Evolutionary conservation across 2,797 vertebrate genomes (phyloP).

Genomic region (Pagetopsis macropterus): DNA sequence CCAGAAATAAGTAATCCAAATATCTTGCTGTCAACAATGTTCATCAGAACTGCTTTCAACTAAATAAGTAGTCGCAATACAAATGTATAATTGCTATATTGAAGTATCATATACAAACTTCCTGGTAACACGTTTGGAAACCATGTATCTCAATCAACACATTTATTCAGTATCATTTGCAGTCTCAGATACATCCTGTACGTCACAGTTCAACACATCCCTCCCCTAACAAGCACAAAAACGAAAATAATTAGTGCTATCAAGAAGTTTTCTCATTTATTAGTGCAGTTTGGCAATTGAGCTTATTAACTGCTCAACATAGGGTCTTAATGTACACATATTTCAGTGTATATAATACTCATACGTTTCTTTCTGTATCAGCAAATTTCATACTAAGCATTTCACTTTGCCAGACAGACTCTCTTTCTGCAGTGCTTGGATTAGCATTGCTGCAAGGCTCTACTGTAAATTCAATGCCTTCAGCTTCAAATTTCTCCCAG

Average conservation of each 20-base stretch:
- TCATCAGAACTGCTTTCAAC: neutral
- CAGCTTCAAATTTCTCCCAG: slow-evolving; percentile 56
- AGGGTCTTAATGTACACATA: slow-evolving; percentile 23
- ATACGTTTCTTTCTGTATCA: slow-evolving; percentile 28
- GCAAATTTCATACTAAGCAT: slow-evolving; percentile 22
- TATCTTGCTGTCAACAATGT: neutral
- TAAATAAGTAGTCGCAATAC: neutral
- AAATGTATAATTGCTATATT: neutral
- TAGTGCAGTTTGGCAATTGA: slow-evolving; percentile 7
- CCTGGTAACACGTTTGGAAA: neutral
- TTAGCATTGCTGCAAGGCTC: slow-evolving; percentile 48
- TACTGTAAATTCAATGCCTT: slow-evolving; percentile 49
- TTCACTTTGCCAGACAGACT: slow-evolving; percentile 31
- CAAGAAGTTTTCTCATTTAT: slow-evolving; percentile 13
- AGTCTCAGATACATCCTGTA: neutral
- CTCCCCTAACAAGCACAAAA: neutral
- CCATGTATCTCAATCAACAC: slow-evolving; percentile 19
- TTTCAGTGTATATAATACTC: slow-evolving; percentile 23
- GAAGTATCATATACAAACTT: slow-evolving; percentile 7
- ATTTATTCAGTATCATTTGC: slow-evolving; percentile 2
- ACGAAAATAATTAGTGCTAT: neutral
- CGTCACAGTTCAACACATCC: neutral
- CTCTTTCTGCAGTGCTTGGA: slow-evolving; percentile 46
- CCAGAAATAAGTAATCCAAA: neutral
- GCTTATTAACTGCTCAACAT: slow-evolving; percentile 4